phyloP scores from a whole-genome alignment of 2,113 vertebrate genomes.

The Neolamprologus fasciatus region DNA sequence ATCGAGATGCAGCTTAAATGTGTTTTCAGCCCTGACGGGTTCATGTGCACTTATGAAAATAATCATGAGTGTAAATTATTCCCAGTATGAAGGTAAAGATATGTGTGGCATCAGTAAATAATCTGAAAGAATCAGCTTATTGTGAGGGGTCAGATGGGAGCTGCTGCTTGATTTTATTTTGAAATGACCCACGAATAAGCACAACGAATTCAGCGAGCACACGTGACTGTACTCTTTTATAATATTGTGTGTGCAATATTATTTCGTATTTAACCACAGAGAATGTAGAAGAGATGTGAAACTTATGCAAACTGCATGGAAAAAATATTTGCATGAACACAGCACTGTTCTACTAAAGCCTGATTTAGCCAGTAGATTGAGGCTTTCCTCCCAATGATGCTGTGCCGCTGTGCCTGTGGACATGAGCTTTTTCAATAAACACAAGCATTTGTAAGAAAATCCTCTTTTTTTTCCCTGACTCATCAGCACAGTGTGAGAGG shows the following conservation, averaged over 20 bases:
- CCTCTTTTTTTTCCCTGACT: not conserved
- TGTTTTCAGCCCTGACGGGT: not conserved
- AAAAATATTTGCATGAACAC: slow-evolving; percentile 30
- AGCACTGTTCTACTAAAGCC: not conserved
- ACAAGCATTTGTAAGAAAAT: slow-evolving; percentile 2
- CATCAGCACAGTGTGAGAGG: not conserved
- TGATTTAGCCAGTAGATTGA: not conserved
- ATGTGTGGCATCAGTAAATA: not conserved
- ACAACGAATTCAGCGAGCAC: slow-evolving; percentile 24
- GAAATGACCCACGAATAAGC: slow-evolving; percentile 3
- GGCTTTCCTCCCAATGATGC: not conserved
- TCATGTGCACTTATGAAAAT: not conserved
- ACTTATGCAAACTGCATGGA: slow-evolving; percentile 40
- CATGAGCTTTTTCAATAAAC: slow-evolving; percentile 44
- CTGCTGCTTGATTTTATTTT: not conserved
- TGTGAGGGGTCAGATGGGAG: not conserved
- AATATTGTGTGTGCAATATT: not conserved
- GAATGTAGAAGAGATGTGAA: slow-evolving; percentile 24
- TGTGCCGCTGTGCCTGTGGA: slow-evolving; percentile 55
- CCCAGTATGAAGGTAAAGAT: not conserved
- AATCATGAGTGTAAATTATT: not conserved
- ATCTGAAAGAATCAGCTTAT: not conserved
- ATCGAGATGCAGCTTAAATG: not conserved
- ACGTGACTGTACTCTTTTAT: not conserved
- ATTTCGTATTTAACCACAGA: not conserved